A percentile compares a stretch with the other conserved stretches of the same genome.
Conservation (phyloP, 2,888 invertebrate species). For the Dioctria rufipes region DNA sequence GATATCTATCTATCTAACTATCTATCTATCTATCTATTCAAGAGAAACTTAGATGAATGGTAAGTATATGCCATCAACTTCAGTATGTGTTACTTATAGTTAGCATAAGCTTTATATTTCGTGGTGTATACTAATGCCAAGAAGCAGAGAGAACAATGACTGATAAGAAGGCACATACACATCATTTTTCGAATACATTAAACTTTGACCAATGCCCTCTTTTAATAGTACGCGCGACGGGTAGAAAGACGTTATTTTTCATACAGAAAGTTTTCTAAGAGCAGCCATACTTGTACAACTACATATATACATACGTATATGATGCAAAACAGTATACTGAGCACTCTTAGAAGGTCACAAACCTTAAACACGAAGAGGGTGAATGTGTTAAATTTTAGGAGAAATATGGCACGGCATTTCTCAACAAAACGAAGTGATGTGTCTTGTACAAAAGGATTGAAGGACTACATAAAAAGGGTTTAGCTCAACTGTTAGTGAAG, state of each 20-base stretch:
- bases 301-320: background rate
- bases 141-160: slow-evolving; percentile 29
- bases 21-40: slow-evolving; percentile 5
- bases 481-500: slow-evolving; percentile 45
- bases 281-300: background rate
- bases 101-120: slow-evolving; percentile 35
- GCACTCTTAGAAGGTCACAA: slow-evolving; percentile 37
- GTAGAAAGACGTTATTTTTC: slow-evolving; percentile 19
- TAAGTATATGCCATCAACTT: slow-evolving; percentile 7
- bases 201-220: slow-evolving; percentile 38
- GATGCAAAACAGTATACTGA: slow-evolving; percentile 1
- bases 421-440: slow-evolving; percentile 27
- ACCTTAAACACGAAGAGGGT: slow-evolving; percentile 26
- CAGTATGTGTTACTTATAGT: slow-evolving; percentile 44
- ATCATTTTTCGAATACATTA: slow-evolving; percentile 45
- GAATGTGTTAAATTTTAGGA: slow-evolving; percentile 42
- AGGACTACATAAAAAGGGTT: slow-evolving; percentile 48
- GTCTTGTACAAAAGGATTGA: slow-evolving; percentile 33
- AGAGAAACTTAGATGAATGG: slow-evolving; percentile 9
- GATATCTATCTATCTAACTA: too few species aligned
- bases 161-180: slow-evolving; percentile 40
- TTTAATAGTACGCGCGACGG: background rate
- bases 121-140: background rate
- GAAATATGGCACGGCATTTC: slow-evolving; percentile 48
- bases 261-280: slow-evolving; percentile 24